Evolutionary conservation across 2,113 vertebrate genomes (phyloP), one percentile per base, ranked within the genome.

Genomic region (Oreochromis aureus): DNA sequence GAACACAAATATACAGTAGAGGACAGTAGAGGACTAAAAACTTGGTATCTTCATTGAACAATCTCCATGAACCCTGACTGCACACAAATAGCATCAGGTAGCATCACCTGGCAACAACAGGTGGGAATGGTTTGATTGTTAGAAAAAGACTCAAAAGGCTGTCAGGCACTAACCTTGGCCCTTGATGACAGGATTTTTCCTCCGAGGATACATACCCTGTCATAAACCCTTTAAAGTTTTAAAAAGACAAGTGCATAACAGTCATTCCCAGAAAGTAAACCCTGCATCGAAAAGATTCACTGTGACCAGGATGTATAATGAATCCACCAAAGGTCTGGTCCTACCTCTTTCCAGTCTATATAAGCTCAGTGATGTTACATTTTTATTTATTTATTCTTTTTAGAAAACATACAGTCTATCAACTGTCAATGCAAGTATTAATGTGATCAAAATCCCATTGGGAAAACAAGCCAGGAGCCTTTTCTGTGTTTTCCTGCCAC

Each of bases 401-500:
- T n/a, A 69, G 61, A 5, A 10, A 39, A 86, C 4, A 56, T 58
- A 39, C 30, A 82, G 71, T 56, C 36, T 83, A 59, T 30, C 12
- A 46, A 51, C 83, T 53, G 27, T 36, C 32, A 76, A 16, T 22
- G 7, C 5, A 61, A 82, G 22, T 36, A n/a, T 16, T 48, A 58
- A 13, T 44, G 73, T 22, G 19, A 18, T 80, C 7, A 18, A 48
- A 69, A 66, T 92, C 91, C 89, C 88, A 93, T 81, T 80, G 91
- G 86, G 89, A 87, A 53, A 82, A 93, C n/a, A 3, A 18, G 22
- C 22, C 56, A 76, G n/a, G 2, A 66, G 84, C 41, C n/a, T 44
- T 36, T 34, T 27, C 76, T 51, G 81, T 66, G 69, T 85, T 53
- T 89, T 84, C 19, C 92, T 83, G 90, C 94, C 94, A 90, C 91